Percentiles rank a stretch among this genome's conserved stretches.
Conservation (phyloP, 2,113 vertebrate species). For the Psophia crepitans region DNA sequence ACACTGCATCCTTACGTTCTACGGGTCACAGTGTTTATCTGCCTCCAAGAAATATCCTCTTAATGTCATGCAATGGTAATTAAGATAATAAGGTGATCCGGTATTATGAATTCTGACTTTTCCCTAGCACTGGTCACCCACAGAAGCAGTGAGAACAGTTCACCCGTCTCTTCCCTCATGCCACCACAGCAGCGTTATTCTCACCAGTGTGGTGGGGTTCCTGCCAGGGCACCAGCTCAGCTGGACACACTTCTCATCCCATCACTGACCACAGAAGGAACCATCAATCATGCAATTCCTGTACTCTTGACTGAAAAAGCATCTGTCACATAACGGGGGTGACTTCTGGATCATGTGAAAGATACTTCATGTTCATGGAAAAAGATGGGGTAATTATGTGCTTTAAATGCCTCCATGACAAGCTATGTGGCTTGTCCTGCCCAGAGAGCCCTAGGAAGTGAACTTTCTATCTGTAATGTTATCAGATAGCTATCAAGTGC, state of each 20-base stretch:
- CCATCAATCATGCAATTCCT: neutral
- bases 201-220: fast-evolving
- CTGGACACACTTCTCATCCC: neutral
- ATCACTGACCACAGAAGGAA: neutral
- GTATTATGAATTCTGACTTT: neutral
- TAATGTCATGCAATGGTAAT: neutral
- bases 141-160: neutral
- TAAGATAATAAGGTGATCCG: neutral
- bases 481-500: neutral
- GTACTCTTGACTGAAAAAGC: neutral
- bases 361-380: neutral
- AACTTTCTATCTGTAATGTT: neutral
- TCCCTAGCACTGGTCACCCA: neutral
- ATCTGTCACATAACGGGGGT: neutral
- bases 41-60: neutral
- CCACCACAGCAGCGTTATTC: neutral
- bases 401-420: neutral
- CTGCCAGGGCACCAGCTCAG: no score
- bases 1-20: fast-evolving
- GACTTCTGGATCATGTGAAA: neutral
- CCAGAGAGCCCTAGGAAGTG: neutral
- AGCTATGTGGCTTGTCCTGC: neutral
- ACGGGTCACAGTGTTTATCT: neutral
- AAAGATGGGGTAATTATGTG: neutral
- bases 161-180: neutral